Evolutionary conservation across 1,140 invertebrate genomes (phyloP), one percentile per base, ranked within the genome.

Genomic region (Drosophila athabasca): DNA sequence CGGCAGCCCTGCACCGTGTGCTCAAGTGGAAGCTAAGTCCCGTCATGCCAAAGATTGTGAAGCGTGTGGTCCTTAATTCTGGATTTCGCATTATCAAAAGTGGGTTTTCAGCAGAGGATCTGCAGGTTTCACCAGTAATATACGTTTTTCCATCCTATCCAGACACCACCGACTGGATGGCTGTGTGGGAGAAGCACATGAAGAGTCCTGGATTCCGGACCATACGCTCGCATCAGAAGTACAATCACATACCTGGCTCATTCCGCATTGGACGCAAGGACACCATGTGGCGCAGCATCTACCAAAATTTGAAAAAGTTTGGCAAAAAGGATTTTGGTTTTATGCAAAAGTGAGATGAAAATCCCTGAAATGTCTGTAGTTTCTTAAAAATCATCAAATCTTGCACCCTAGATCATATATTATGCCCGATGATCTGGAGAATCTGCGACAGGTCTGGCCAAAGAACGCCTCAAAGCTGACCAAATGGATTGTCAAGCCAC

Each of bases 181-280:
- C 96, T 9, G 95, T 95, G 50, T 97, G 96, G 96, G 96, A 96
- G 55, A 96, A 96, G 88, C 95, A 96, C 84, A 96, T 96, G 95
- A 96, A 96, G 80, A 96, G 95, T 8, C 91, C 94, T 15, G 94
- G 94, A 81, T 97, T 96, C 76, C 94, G 94, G 79, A 94, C 94
- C 1, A 93, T 99, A 51, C 95, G 96, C 74, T 96, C 97, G 62
- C 96, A 95, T 67, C 98, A 99, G 92, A 99, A 99, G 93, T 94
- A 99, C 77, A 99, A 99, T 92, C 98, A 99, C 92, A 98, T 99
- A 92, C 98, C 98, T 0, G 98, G 98, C 11, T 98, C 97, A 9
- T 99, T 99, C 92, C 97, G 99, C 91, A 96, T 99, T 52, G 98
- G 98, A 2, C 93, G 98, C 0, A 99, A 99, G 93, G 98, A 99